phyloP scores from a whole-genome alignment of 2,888 invertebrate species.

The Drosophila melanosoma region DNA sequence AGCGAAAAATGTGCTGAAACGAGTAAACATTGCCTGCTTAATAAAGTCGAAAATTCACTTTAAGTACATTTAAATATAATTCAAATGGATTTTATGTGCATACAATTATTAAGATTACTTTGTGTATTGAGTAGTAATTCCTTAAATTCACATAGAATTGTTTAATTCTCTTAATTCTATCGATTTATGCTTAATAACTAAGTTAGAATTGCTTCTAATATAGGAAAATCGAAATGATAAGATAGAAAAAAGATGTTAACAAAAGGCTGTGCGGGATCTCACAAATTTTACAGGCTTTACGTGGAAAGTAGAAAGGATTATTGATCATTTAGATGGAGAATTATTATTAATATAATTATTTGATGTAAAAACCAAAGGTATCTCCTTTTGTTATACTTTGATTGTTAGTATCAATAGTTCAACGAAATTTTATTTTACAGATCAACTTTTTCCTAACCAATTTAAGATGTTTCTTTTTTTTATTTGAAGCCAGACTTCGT shows the following conservation, averaged over 20 bases:
- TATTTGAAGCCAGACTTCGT: slow-evolving; percentile 35
- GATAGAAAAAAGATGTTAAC: not conserved
- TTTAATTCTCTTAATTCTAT: not conserved
- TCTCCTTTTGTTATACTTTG: not conserved
- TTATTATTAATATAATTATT: no score
- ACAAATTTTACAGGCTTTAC: not conserved
- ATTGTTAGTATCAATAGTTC: not conserved
- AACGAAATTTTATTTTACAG: not conserved
- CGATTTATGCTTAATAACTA: not conserved
- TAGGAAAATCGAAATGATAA: not conserved
- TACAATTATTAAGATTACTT: not conserved
- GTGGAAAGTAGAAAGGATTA: not conserved
- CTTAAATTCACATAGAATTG: not conserved
- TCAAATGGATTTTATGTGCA: not conserved
- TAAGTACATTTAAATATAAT: not conserved
- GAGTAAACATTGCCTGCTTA: not conserved
- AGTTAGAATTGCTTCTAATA: no score
- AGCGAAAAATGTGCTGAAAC: not conserved
- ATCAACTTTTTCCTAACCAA: not conserved
- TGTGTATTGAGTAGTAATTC: no score
- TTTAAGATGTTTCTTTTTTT: not conserved
- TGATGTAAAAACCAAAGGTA: no score
- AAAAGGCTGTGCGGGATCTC: not conserved
- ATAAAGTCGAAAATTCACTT: not conserved
- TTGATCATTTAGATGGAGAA: not conserved